Evolutionary conservation across 2,797 vertebrate genomes (phyloP).

Genomic region (Sarcophilus harrisii): DNA sequence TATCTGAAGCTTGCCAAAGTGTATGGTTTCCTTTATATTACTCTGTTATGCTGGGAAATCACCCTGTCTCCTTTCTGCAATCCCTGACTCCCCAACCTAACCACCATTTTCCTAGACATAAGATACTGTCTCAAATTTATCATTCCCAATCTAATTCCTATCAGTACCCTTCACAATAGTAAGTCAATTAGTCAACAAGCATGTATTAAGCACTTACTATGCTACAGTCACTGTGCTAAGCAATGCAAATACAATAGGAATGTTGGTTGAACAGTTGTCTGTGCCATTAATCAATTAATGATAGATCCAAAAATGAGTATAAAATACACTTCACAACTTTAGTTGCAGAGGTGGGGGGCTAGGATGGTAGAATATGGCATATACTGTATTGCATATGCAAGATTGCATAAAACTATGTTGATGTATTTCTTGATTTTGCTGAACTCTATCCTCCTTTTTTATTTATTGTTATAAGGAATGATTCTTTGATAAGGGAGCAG

Average conservation of each 20-base stretch:
- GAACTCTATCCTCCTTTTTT: background rate
- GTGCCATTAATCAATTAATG: background rate
- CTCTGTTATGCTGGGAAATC: conserved; percentile 36
- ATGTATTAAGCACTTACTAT: background rate
- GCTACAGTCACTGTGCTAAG: background rate
- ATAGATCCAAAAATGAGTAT: background rate
- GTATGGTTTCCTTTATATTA: conserved; percentile 56
- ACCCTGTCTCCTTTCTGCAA: conserved; percentile 12
- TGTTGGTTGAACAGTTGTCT: background rate
- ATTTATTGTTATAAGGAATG: background rate
- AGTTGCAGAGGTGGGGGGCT: background rate
- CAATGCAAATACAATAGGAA: background rate
- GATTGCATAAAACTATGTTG: background rate
- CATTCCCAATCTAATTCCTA: accelerated
- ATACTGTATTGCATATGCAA: background rate
- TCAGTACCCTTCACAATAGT: background rate
- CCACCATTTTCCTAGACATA: accelerated
- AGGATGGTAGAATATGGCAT: background rate
- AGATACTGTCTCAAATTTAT: background rate
- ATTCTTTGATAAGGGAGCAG: background rate
- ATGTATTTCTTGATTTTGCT: background rate
- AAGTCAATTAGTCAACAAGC: background rate
- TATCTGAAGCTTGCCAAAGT: conserved; percentile 36
- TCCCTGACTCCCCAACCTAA: background rate
- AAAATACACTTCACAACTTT: background rate